Base-by-base conservation (phyloP, 1,140 invertebrate species). In the Eubasilissa regina region DNA sequence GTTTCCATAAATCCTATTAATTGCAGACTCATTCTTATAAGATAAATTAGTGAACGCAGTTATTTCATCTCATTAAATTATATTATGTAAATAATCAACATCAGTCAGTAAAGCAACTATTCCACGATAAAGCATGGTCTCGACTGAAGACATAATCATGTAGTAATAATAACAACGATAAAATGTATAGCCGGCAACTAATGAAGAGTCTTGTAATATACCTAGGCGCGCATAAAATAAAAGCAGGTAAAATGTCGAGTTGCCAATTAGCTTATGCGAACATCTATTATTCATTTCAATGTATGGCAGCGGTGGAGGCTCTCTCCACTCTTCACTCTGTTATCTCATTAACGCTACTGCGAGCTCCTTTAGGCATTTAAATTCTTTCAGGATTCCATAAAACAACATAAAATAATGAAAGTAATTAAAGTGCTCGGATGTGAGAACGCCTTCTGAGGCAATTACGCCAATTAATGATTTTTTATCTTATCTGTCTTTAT, bases 401-500 rank as follows among this genome's bases (percentile, higher is more conserved):
- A 79, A 82, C 81, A 79, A 77, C 81, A 82, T 82, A 48, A 82
- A 82, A 82, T 82, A 82, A 82, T 82, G 79, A 82, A 79, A 82
- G 77, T 79, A 82, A 82, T 82, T 82, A 82, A 82, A 81, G 79
- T 79, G 66, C 73, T 77, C 53, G 77, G 66, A 79, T 82, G 81
- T 77, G 81, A 79, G 81, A 82, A 82, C 77, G 60, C 77, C 77
- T 74, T 77, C 74, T 58, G 81, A 79, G 77, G 73, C 77, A 79
- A 81, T 81, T 79, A 77, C 75, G 74, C 79, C 81, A 82, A 82
- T 82, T 82, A 79, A 79, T 82, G 81, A 82, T 70, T 70, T 76
- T 79, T 60, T 35, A 35, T 35, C 25, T 35, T 35, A 35, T 35
- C 25, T 35, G 25, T 35, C 25, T 35, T 78, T 21, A 60, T 77